phyloP scores from a whole-genome alignment of 30 jellyfish, hydroid and myxozoan species.

The Catostylus mosaicus region DNA sequence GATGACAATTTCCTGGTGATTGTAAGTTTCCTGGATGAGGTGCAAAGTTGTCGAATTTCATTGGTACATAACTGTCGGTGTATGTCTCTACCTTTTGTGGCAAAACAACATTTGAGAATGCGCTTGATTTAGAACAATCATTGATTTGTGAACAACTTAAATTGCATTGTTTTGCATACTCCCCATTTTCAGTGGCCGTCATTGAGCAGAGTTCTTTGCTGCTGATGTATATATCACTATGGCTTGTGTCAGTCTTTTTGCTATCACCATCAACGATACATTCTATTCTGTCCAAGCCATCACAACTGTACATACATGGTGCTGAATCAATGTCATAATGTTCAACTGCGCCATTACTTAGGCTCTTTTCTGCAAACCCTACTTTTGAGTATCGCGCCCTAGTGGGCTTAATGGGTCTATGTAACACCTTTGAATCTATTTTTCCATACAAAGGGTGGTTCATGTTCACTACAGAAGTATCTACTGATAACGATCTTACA shows the following conservation, averaged over 20 bases:
- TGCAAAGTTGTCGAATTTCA: background rate
- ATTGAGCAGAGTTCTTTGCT: background rate
- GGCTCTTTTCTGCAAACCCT: background rate
- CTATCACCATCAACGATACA: too few relatives aligned
- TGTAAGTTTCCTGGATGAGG: background rate
- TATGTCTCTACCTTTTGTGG: background rate
- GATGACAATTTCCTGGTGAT: background rate
- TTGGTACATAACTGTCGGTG: background rate
- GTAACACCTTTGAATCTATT: background rate
- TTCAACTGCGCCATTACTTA: background rate
- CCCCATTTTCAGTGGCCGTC: background rate
- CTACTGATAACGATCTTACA: background rate
- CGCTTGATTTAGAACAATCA: background rate
- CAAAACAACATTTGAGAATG: background rate
- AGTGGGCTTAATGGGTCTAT: background rate
- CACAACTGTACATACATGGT: background rate
- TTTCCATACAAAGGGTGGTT: too few relatives aligned
- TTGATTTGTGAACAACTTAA: background rate
- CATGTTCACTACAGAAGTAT: background rate
- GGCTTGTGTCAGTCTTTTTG: background rate
- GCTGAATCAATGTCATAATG: background rate
- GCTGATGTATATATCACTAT: background rate
- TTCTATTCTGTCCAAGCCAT: background rate
- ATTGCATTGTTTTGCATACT: background rate
- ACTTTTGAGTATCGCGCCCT: conserved; percentile 1